Conservation (phyloP, 2,113 vertebrate species). For the Tamias sibiricus region DNA sequence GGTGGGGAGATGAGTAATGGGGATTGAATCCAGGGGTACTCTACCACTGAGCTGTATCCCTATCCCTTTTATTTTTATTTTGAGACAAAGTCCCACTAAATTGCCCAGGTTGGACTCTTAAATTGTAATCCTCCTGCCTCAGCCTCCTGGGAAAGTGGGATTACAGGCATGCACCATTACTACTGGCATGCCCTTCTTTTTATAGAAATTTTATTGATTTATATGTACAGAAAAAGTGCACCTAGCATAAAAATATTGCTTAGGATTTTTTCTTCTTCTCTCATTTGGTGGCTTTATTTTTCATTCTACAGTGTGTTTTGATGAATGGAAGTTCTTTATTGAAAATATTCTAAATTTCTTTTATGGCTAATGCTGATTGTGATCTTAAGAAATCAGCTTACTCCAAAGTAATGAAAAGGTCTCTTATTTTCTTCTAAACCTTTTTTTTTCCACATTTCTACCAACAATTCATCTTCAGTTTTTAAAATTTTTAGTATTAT, state of each 20-base stretch:
- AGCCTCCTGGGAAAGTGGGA: too few relatives aligned
- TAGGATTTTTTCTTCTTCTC: neutral
- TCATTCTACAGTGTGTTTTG: neutral
- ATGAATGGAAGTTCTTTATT: neutral
- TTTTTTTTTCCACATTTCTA: constrained; percentile 6
- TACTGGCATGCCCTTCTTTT: neutral
- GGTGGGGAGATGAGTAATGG: neutral
- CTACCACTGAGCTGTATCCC: neutral
- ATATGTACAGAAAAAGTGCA: neutral
- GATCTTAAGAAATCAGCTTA: neutral
- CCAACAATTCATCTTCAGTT: neutral
- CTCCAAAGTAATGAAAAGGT: constrained; percentile 14
- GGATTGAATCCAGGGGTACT: neutral
- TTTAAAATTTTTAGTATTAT: neutral
- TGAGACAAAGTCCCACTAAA: too few relatives aligned
- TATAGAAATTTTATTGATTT: constrained; percentile 9
- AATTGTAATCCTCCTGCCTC: too few relatives aligned
- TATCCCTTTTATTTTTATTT: too few relatives aligned
- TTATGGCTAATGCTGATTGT: neutral
- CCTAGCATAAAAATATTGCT: neutral
- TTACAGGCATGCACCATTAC: too few relatives aligned
- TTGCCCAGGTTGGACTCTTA: too few relatives aligned
- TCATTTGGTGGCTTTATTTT: constrained; percentile 1
- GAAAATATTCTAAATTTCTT: neutral
- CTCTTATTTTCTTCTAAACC: constrained; percentile 12